These are phyloP conservation scores for Dolichomitus sp. DNA, from an alignment of 2,888 invertebrate species.

Conservation along the genomic window DNA sequence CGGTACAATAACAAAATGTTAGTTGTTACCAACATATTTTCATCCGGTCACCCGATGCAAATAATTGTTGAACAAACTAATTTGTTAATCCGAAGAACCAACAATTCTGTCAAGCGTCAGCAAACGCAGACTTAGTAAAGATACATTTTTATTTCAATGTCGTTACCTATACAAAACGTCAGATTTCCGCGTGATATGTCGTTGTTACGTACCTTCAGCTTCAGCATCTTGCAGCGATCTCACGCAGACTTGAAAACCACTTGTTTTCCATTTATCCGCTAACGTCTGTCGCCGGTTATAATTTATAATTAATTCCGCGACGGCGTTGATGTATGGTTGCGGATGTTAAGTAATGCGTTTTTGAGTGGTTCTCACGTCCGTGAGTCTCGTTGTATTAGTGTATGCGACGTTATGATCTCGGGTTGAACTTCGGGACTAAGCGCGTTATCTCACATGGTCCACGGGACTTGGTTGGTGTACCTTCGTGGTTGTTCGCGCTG, in stretches of 20 bases:
- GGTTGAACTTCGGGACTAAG: conserved; percentile 51
- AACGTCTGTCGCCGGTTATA: conserved; percentile 72
- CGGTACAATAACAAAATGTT: no score
- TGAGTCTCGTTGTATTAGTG: conserved; percentile 7
- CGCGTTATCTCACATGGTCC: conserved; percentile 60
- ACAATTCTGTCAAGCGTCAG: no score
- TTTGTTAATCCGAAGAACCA: no score
- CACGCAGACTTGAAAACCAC: conserved; percentile 38
- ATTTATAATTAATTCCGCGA: conserved; percentile 80
- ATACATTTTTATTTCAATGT: background rate
- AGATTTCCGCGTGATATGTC: background rate
- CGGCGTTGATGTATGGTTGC: conserved; percentile 69
- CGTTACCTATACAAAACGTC: background rate
- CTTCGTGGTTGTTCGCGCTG: conserved; percentile 44
- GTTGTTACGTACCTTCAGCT: background rate
- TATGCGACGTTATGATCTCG: conserved; percentile 7
- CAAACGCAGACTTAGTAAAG: no score
- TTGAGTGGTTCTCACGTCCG: conserved; percentile 68
- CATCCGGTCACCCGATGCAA: no score
- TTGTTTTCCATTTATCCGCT: conserved; percentile 61
- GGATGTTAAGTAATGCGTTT: conserved; percentile 72
- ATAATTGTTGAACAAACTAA: no score
- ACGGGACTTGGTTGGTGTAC: conserved; percentile 15
- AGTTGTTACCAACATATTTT: no score
- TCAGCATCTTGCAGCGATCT: background rate